Evolutionary conservation across 2,797 vertebrate genomes (phyloP), one percentile per base, ranked within the genome.

Genomic region (Cyprinodon diabolis): DNA sequence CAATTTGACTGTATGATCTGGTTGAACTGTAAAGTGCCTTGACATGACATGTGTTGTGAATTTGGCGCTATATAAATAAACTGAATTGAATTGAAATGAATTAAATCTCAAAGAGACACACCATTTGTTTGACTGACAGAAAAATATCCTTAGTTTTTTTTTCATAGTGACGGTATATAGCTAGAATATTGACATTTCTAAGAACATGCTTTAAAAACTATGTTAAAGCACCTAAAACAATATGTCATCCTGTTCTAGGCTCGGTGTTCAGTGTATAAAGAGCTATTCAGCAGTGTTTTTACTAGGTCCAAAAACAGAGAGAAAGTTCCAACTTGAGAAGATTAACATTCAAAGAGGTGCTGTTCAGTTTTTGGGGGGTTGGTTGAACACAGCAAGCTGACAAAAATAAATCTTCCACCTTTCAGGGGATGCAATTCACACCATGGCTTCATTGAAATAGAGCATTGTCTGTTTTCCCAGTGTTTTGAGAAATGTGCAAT

Each of bases 71-170:
- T n/a, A n/a, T n/a, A n/a, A n/a, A n/a, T n/a, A n/a, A n/a, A n/a
- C n/a, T n/a, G n/a, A n/a, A n/a, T n/a, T n/a, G n/a, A n/a, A n/a
- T n/a, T n/a, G n/a, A n/a, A n/a, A n/a, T n/a, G n/a, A n/a, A n/a
- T 54, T 65, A 88, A 60, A 86, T 82, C 91, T 90, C 86, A 56
- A 83, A 84, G 92, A 90, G 94, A 93, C 92, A 80, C 68, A 77
- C 67, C 6, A 43, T 21, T 75, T 23, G 56, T 45, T 75, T 80
- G 76, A 86, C 78, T 73, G 66, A 84, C 67, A 13, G 83, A 30
- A 82, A 14, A 83, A 48, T 55, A 15, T 23, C 55, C 40, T 78
- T 4, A 78, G 62, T 37, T 21, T 66, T 51, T 66, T 5, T 14
- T 9, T n/a, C n/a, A 30, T 30, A 30, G 30, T 49, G 49, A 51